Evolutionary conservation across 2,888 invertebrate species (phyloP).

Genomic region (Napeogenes inachia): DNA sequence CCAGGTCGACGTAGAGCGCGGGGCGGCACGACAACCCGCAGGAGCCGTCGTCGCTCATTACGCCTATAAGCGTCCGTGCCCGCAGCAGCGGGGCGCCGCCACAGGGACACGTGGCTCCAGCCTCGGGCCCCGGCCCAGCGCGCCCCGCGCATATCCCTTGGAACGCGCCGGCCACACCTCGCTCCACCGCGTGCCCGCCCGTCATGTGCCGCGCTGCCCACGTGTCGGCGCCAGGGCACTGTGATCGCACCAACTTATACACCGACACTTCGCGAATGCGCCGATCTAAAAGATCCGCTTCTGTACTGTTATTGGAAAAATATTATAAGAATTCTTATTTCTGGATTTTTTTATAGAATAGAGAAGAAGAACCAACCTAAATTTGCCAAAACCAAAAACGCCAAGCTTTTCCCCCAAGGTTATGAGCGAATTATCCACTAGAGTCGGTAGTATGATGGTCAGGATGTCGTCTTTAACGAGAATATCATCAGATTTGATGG

Average conservation of each 20-base stretch:
- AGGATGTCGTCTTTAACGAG: constrained; percentile 27
- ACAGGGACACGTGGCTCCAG: constrained; percentile 45
- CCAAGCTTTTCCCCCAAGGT: constrained; percentile 52
- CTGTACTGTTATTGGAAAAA: constrained; percentile 35
- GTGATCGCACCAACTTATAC: constrained; percentile 24
- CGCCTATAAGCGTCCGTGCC: constrained; percentile 36
- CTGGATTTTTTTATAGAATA: not conserved
- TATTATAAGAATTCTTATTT: not conserved
- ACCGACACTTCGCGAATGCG: constrained; percentile 26
- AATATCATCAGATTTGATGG: constrained; percentile 43
- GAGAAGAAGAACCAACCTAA: constrained; percentile 37
- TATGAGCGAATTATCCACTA: constrained; percentile 47
- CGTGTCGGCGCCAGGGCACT: constrained; percentile 25
- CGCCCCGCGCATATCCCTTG: constrained; percentile 16
- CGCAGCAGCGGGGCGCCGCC: constrained; percentile 1
- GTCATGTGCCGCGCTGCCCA: constrained; percentile 44
- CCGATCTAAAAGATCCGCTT: constrained; percentile 23
- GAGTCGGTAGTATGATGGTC: constrained; percentile 37
- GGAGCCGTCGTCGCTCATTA: constrained; percentile 43
- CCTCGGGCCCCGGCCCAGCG: constrained; percentile 8
- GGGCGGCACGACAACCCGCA: constrained; percentile 59
- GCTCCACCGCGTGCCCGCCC: constrained; percentile 23
- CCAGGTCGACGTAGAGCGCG: constrained; percentile 49
- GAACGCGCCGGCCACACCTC: constrained; percentile 26
- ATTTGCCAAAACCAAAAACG: constrained; percentile 53